A percentile compares a stretch with the other conserved stretches of the same genome.
These are phyloP conservation scores for Oscheius sp. DNA, from an alignment of 2,888 invertebrate genomes.

Conservation along the genomic window DNA sequence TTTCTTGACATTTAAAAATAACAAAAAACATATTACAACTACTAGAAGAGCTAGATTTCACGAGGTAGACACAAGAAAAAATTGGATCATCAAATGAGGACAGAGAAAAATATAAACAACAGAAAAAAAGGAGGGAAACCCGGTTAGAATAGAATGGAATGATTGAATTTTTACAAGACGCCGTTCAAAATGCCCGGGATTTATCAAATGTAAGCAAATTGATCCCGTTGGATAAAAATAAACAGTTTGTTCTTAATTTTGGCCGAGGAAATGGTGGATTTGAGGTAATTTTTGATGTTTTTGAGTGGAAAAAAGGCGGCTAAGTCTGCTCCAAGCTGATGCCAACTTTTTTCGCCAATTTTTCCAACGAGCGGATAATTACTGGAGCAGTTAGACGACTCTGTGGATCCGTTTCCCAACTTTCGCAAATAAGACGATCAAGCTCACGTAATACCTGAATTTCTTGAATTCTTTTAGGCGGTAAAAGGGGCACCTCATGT, in stretches of 20 bases:
- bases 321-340: slow-evolving; percentile 9
- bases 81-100: neutral
- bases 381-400: slow-evolving; percentile 9
- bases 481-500: neutral
- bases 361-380: neutral
- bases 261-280: neutral
- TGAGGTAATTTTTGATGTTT: neutral
- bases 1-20: too few relatives aligned
- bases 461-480: neutral
- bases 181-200: too few relatives aligned
- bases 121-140: neutral
- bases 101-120: neutral
- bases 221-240: neutral
- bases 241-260: neutral
- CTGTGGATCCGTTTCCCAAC: slow-evolving; percentile 13
- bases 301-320: neutral
- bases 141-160: neutral
- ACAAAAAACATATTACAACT: too few relatives aligned
- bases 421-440: slow-evolving; percentile 10
- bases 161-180: neutral
- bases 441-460: neutral
- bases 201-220: too few relatives aligned
- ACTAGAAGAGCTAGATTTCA: too few relatives aligned
- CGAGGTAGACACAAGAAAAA: too few relatives aligned
- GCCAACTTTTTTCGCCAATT: neutral